Percentiles rank a stretch among this genome's conserved stretches.
These are phyloP conservation scores for Acanthurus lineatus DNA, from an alignment of 2,797 vertebrate genomes.

Conservation along the genomic window DNA sequence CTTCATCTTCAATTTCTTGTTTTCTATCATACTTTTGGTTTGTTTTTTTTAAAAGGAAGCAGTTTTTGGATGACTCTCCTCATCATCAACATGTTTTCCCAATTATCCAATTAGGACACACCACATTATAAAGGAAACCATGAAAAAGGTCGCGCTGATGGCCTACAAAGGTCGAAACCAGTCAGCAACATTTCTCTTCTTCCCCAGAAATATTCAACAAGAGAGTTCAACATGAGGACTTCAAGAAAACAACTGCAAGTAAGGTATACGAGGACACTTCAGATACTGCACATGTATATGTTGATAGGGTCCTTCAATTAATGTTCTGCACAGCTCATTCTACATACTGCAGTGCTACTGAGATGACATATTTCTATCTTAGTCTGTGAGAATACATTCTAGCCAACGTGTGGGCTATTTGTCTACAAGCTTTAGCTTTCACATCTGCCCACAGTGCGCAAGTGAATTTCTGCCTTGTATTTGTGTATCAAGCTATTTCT, in stretches of 20 bases:
- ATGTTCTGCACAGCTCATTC: slow-evolving; percentile 19
- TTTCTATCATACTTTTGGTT: slow-evolving; percentile 1
- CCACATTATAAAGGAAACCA: not conserved
- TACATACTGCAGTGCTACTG: slow-evolving; percentile 30
- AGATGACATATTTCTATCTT: slow-evolving; percentile 59
- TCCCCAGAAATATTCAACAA: not conserved
- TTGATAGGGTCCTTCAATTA: slow-evolving; percentile 1
- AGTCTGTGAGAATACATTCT: slow-evolving; percentile 57
- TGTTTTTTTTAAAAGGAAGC: not conserved
- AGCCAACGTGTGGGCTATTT: slow-evolving; percentile 63
- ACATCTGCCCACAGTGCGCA: slow-evolving; percentile 76
- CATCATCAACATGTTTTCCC: not conserved
- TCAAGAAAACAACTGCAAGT: not conserved
- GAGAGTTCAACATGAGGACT: not conserved
- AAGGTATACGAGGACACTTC: not conserved
- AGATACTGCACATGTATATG: not conserved
- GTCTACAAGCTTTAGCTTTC: slow-evolving; percentile 72
- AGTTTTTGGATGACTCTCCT: not conserved
- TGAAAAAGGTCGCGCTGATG: not conserved
- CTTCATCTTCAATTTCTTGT: not conserved
- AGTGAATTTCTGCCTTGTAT: slow-evolving; percentile 74
- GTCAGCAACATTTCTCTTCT: not conserved
- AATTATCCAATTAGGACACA: not conserved
- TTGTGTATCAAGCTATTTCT: slow-evolving; percentile 79
- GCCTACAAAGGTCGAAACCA: not conserved